These are phyloP conservation scores for Lypha dubia DNA, from an alignment of 2,888 invertebrate genomes.

Conservation along the genomic window DNA sequence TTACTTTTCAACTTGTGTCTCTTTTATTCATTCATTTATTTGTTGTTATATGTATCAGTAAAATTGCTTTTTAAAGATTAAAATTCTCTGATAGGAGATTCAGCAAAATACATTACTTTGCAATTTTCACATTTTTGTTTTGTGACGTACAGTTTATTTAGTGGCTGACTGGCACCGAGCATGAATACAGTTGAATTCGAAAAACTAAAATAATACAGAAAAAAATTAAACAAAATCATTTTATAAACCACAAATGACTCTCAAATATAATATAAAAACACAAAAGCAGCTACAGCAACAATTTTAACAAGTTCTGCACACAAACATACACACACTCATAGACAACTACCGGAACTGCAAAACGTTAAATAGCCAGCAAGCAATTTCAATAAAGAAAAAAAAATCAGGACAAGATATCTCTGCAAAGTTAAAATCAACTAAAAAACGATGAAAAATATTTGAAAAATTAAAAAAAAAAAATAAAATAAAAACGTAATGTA, in stretches of 20 bases:
- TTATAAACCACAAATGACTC: conserved; percentile 64
- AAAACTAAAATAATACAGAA: neutral
- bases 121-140: conserved; percentile 63
- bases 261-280: conserved; percentile 48
- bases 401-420: conserved; percentile 41
- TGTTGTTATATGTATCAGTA: conserved; percentile 59
- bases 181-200: conserved; percentile 25
- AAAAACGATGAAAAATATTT: conserved; percentile 42
- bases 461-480: conserved; percentile 36
- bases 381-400: conserved; percentile 28
- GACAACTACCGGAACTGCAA: conserved; percentile 56
- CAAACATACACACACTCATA: neutral
- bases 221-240: conserved; percentile 9
- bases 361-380: conserved; percentile 63
- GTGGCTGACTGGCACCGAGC: conserved; percentile 46
- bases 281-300: conserved; percentile 29
- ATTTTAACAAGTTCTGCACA: conserved; percentile 18
- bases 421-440: conserved; percentile 35
- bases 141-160: conserved; percentile 38
- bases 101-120: conserved; percentile 68
- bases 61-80: conserved; percentile 64
- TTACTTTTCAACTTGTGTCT: conserved; percentile 7
- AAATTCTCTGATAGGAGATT: conserved; percentile 60
- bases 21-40: conserved; percentile 35
- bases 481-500: conserved; percentile 45